These are phyloP conservation scores for Dugesia japonica DNA, from an alignment of 2,888 invertebrate genomes.

Conservation along the genomic window DNA sequence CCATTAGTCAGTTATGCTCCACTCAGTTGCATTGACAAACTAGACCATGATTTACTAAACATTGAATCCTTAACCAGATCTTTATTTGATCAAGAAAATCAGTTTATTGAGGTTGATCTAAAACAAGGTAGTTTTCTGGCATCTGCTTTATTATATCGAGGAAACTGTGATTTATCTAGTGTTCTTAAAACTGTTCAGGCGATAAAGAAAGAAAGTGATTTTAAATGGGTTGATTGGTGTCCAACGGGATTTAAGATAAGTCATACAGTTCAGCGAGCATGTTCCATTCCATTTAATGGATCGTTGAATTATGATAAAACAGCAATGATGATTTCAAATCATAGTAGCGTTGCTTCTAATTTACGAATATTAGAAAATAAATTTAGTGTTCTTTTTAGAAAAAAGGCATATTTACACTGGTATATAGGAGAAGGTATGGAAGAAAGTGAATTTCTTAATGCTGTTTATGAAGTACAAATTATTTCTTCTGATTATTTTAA, in stretches of 20 bases:
- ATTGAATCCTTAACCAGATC: slow-evolving; percentile 21
- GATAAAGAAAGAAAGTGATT: slow-evolving; percentile 40
- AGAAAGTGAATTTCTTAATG: slow-evolving; percentile 28
- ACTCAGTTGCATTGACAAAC: not conserved
- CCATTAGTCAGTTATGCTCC: slow-evolving; percentile 33
- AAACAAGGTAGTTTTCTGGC: not conserved
- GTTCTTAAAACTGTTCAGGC: slow-evolving; percentile 39
- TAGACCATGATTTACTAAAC: slow-evolving; percentile 16
- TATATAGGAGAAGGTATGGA: slow-evolving; percentile 33
- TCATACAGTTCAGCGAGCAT: not conserved
- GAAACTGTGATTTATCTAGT: not conserved
- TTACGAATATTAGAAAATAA: slow-evolving; percentile 3
- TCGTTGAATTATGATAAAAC: not conserved
- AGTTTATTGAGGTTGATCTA: slow-evolving; percentile 10
- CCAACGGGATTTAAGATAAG: slow-evolving; percentile 55
- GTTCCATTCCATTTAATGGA: not conserved
- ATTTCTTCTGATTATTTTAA: not conserved
- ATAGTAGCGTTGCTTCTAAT: not conserved
- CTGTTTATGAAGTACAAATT: not conserved
- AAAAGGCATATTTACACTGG: slow-evolving; percentile 30
- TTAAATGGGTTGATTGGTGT: slow-evolving; percentile 46
- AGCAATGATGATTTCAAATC: not conserved
- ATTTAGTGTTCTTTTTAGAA: slow-evolving; percentile 27
- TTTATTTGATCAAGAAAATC: slow-evolving; percentile 11
- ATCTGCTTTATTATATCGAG: not conserved